These are phyloP conservation scores for Myocastor coypus DNA, from an alignment of 2,113 vertebrate genomes.

Conservation along the genomic window DNA sequence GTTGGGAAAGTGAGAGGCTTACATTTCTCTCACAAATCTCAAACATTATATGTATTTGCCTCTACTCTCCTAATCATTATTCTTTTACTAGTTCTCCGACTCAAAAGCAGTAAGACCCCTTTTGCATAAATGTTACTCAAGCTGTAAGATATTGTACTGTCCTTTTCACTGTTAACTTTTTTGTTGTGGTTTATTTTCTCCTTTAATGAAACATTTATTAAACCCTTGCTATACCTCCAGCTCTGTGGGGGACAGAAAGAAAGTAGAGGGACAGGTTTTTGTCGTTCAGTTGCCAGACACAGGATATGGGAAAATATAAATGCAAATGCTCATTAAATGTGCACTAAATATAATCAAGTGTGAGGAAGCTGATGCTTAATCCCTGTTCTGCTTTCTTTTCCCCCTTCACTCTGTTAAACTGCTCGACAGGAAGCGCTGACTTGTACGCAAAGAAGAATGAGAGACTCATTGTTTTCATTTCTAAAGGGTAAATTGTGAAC, in stretches of 20 bases:
- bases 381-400: background rate
- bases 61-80: background rate
- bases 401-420: background rate
- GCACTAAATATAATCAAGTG: background rate
- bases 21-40: background rate
- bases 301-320: background rate
- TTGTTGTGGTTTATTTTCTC: conserved; percentile 12
- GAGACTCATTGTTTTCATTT: background rate
- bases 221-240: background rate
- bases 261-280: background rate
- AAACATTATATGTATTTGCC: background rate
- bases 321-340: background rate
- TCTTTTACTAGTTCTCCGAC: background rate
- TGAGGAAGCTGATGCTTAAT: background rate
- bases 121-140: conserved; percentile 37
- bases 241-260: background rate
- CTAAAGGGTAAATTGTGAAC: background rate
- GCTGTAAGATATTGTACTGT: conserved; percentile 36
- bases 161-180: background rate
- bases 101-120: conserved; percentile 3
- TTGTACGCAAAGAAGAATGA: background rate
- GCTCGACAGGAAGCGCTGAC: background rate
- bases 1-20: background rate
- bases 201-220: background rate
- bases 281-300: background rate